Conservation (phyloP, 1,140 invertebrate genomes). For the Rhagoletis zephyria region DNA sequence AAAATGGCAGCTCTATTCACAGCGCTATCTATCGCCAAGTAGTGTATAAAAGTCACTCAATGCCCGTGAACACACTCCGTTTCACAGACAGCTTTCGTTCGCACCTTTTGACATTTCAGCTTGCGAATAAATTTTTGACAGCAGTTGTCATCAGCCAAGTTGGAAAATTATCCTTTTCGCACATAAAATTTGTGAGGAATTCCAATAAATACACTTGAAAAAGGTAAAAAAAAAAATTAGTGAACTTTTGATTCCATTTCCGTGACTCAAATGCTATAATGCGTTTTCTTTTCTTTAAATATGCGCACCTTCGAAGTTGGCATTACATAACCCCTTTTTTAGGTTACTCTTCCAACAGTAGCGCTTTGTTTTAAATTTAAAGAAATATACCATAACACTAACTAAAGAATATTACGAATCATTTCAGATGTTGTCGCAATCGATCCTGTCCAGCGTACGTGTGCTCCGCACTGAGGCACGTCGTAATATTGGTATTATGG, state of each 20-base stretch:
- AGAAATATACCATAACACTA: background rate
- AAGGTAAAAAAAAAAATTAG: background rate
- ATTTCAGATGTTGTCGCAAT: conserved; percentile 71
- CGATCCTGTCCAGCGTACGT: conserved; percentile 66
- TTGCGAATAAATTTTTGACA: conserved; percentile 33
- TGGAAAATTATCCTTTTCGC: conserved; percentile 9
- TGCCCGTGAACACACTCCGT: background rate
- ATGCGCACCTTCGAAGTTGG: background rate
- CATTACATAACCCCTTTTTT: conserved; percentile 71
- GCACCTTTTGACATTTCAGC: background rate
- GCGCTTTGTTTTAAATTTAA: background rate
- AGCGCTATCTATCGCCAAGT: background rate
- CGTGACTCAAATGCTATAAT: too few species aligned
- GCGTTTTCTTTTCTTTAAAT: too few species aligned
- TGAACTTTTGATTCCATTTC: too few species aligned
- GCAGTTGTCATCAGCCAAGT: background rate
- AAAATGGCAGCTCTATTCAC: too few species aligned
- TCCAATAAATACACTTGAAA: background rate
- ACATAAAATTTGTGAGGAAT: conserved; percentile 20
- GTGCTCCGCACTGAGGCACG: conserved; percentile 67
- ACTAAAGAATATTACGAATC: background rate
- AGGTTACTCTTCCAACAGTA: conserved; percentile 61
- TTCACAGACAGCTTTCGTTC: background rate
- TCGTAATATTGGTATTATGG: conserved; percentile 80
- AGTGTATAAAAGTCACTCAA: background rate